A percentile compares a stretch with the other conserved stretches of the same genome.
Conservation (phyloP, 2,797 vertebrate genomes). For the Molossus molossus region DNA sequence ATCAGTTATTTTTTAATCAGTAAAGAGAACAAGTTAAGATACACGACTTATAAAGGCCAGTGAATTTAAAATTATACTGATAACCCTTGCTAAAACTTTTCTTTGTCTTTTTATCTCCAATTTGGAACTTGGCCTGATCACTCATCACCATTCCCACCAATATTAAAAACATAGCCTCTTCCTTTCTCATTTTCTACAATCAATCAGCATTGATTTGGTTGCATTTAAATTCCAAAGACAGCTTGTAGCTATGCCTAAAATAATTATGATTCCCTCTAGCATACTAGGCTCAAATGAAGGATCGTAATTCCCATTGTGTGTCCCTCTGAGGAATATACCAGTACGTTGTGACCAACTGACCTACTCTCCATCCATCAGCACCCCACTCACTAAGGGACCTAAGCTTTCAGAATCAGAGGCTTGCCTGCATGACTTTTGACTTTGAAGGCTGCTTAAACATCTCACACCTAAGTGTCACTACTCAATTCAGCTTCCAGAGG, state of each 20-base stretch:
- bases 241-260: neutral
- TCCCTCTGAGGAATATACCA: neutral
- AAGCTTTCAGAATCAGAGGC: neutral
- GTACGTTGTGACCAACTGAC: neutral
- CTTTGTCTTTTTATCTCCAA: neutral
- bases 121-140: neutral
- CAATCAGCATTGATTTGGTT: neutral
- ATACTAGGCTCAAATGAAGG: neutral
- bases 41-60: neutral
- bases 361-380: neutral
- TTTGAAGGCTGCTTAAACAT: neutral
- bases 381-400: accelerated
- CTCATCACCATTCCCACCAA: neutral
- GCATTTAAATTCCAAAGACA: neutral
- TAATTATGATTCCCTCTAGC: neutral
- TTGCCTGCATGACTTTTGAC: neutral
- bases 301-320: neutral
- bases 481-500: neutral
- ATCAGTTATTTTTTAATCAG: neutral
- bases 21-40: neutral
- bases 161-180: neutral
- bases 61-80: neutral
- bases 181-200: neutral
- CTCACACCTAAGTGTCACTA: neutral
- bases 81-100: neutral